These are phyloP conservation scores for Microplitis deprimator DNA, from an alignment of 2,888 invertebrate genomes.

Conservation along the genomic window DNA sequence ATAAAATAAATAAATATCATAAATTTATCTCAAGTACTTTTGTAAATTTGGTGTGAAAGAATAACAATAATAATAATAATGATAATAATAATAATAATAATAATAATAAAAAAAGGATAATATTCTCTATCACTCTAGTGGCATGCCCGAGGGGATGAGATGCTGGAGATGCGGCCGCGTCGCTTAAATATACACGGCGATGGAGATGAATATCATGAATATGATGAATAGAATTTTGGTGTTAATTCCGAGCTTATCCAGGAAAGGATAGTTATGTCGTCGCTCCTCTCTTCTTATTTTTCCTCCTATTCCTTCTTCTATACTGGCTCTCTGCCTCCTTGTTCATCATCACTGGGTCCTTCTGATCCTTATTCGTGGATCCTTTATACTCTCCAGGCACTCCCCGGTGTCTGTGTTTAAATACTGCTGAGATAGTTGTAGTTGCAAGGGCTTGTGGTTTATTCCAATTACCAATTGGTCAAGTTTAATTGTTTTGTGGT, in stretches of 20 bases:
- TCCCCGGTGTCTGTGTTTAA: neutral
- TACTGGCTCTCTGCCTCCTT: neutral
- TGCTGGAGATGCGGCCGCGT: neutral
- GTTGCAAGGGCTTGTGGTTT: neutral
- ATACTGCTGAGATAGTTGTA: neutral
- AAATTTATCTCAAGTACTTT: neutral
- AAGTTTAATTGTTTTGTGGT: neutral
- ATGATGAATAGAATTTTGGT: constrained; percentile 50
- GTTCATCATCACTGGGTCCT: neutral
- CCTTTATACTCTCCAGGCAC: neutral
- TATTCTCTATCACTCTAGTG: neutral
- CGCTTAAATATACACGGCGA: constrained; percentile 34
- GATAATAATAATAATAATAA: neutral
- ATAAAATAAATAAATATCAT: too few species aligned
- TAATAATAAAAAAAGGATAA: neutral
- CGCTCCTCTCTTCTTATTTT: constrained; percentile 14
- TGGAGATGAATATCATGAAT: constrained; percentile 51
- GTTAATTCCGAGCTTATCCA: constrained; percentile 49
- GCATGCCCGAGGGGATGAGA: neutral
- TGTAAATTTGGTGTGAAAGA: neutral
- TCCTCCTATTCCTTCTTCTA: neutral
- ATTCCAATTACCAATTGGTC: neutral
- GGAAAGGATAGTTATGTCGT: constrained; percentile 42
- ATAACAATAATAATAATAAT: neutral
- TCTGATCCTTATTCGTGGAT: neutral